A percentile compares a stretch with the other conserved stretches of the same genome.
phyloP scores from a whole-genome alignment of 2,797 vertebrate species.

The Dendrocincla tyrannina region DNA sequence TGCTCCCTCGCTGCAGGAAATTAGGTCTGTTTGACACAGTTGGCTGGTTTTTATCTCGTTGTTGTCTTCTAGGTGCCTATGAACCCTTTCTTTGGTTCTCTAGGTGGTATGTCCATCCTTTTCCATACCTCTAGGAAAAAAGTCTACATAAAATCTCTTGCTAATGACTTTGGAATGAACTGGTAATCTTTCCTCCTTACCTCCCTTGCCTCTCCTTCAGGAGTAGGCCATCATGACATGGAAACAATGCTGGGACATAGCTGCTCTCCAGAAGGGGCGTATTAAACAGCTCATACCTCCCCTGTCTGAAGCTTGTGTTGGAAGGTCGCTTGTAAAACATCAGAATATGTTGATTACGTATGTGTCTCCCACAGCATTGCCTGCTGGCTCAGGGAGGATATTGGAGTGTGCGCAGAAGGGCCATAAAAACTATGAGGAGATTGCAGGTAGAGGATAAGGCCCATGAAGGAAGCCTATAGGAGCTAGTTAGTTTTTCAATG shows the following conservation, averaged over 20 bases:
- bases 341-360: rapidly evolving
- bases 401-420: neutral
- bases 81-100: neutral
- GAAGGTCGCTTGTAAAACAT: neutral
- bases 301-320: neutral
- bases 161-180: neutral
- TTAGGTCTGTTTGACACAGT: neutral
- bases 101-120: neutral
- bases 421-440: neutral
- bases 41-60: neutral
- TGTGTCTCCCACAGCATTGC: rapidly evolving
- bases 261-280: neutral
- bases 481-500: neutral
- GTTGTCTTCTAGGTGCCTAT: neutral
- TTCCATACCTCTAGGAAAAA: neutral
- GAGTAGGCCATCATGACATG: rapidly evolving
- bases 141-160: neutral
- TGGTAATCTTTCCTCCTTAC: neutral
- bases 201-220: neutral
- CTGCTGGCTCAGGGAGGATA: neutral
- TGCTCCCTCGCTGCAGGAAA: neutral
- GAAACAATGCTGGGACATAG: neutral
- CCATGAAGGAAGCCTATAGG: neutral
- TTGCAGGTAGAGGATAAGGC: neutral
- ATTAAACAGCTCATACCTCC: neutral